Evolutionary conservation across 2,113 vertebrate species (phyloP).

Genomic region (Myotis brandtii): DNA sequence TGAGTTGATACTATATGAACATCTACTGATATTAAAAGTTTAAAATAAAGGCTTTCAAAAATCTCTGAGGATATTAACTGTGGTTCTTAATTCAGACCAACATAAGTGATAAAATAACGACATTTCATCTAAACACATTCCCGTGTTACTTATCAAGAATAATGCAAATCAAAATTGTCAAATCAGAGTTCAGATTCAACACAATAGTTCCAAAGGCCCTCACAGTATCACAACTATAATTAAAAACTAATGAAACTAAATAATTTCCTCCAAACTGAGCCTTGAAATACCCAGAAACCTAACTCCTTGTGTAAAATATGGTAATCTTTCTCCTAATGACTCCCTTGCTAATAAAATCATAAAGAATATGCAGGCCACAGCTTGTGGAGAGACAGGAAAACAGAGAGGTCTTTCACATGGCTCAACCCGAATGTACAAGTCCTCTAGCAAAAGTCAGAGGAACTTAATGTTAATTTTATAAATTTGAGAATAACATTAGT

Average conservation of each 20-base stretch:
- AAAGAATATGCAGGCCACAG: neutral
- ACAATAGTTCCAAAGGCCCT: neutral
- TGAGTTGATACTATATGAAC: neutral
- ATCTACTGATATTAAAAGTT: neutral
- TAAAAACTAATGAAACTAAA: constrained; percentile 22
- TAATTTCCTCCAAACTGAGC: neutral
- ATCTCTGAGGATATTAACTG: neutral
- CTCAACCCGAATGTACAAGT: neutral
- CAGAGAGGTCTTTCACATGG: neutral
- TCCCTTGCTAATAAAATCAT: neutral
- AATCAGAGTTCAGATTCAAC: neutral
- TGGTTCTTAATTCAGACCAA: neutral
- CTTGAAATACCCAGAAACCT: neutral
- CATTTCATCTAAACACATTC: neutral
- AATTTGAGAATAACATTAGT: neutral
- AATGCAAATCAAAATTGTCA: neutral
- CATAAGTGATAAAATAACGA: neutral
- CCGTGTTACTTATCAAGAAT: neutral
- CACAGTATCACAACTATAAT: neutral
- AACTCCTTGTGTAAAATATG: neutral
- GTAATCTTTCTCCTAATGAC: neutral
- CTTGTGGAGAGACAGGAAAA: neutral
- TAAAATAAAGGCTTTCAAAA: neutral
- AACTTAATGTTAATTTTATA: neutral
- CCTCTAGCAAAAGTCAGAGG: neutral